phyloP scores from a whole-genome alignment of 2,888 invertebrate species.

The Halocaridina rubra region DNA sequence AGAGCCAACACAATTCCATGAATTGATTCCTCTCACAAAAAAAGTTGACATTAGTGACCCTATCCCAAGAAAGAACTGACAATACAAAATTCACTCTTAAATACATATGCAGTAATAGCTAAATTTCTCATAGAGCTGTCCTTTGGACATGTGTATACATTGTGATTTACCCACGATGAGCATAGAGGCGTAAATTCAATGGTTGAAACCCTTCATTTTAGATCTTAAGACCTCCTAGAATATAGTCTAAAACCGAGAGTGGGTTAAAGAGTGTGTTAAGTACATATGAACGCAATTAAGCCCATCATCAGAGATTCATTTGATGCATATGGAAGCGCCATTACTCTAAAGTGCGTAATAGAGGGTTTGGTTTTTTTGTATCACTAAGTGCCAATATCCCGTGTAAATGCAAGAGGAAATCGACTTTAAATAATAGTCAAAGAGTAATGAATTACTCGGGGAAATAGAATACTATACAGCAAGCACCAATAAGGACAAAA shows the following conservation, averaged over 20 bases:
- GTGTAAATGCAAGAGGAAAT: not conserved
- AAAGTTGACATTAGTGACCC: not conserved
- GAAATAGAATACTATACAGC: not conserved
- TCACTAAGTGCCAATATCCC: constrained; percentile 12
- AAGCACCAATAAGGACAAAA: not conserved
- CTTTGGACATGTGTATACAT: not conserved
- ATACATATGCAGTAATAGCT: not conserved
- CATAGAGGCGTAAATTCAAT: not conserved
- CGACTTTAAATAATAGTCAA: not conserved
- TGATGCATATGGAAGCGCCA: constrained; percentile 24
- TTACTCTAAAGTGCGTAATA: not conserved
- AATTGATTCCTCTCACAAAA: not conserved
- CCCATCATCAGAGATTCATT: constrained; percentile 15
- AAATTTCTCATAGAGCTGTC: not conserved
- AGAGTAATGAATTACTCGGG: not conserved
- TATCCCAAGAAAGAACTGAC: not conserved
- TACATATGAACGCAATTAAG: not conserved
- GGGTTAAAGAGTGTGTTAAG: not conserved
- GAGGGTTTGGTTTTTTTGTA: not conserved
- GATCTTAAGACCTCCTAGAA: not conserved
- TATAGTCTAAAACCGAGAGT: not conserved
- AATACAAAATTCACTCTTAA: not conserved
- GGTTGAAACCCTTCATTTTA: not conserved
- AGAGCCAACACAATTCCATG: not conserved
- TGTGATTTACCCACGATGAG: not conserved